Evolutionary conservation across 1,140 invertebrate genomes (phyloP), one percentile per base, ranked within the genome.

Genomic region (Spodoptera frugiperda): DNA sequence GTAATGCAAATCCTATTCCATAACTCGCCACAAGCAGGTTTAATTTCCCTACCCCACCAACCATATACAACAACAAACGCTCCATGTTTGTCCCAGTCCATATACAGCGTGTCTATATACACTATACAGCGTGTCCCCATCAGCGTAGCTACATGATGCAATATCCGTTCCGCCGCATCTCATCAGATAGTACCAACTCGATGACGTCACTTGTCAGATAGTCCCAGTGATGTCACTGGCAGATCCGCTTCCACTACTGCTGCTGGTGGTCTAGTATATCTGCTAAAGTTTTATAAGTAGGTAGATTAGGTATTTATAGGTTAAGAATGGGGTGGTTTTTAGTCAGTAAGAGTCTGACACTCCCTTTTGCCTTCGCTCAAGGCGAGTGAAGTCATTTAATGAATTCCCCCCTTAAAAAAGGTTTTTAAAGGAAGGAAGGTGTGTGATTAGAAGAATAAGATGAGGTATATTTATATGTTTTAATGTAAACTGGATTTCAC

Each of bases 111-210:
- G 33, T 19, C 10, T 33, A 25, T 25, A 25, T 25, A 25, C 25
- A 25, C 25, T 44, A 44, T 19, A 63, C 39, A 25, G 25, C 15
- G 1, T 17, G 33, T 19, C 10, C 59, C 33, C 59, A 63, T 44
- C 54, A 57, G 14, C 54, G 54, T 33, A 63, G 59, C 33, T 44
- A 39, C 33, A 17, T 63, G 33, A 63, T 63, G 59, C 33, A 63
- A 63, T 63, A 63, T 63, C 59, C 59, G 59, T 44, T 63, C 30
- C 33, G 33, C 17, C 33, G 44, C 33, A 63, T 44, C 59, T 44
- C 59, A 44, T 44, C 59, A 63, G 59, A 63, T 44, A 44, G 59
- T 44, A 14, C 54, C 54, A 3, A 14, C 21, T 30, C 33, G 59
- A 53, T 63, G n/a, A 39, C 57, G 30, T 61, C 57, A 19, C 33